Evolutionary conservation across 2,888 invertebrate species (phyloP).

Genomic region (Mycalesis mineus): DNA sequence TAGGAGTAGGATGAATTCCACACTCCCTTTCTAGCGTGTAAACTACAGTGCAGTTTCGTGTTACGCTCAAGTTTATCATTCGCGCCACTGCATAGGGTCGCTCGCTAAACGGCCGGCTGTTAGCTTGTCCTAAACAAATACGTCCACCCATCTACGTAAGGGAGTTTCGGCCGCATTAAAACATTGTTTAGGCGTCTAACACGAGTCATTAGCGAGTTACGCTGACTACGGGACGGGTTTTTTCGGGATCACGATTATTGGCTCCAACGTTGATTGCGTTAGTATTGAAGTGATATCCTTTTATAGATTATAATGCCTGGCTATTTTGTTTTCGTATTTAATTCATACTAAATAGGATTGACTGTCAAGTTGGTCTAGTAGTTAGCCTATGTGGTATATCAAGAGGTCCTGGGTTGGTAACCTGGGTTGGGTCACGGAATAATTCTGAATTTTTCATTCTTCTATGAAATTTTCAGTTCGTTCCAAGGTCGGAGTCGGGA

Average conservation of each 20-base stretch:
- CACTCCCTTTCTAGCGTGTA: too few relatives aligned
- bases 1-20: too few relatives aligned
- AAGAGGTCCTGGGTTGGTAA: too few relatives aligned
- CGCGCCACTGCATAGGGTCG: conserved; percentile 38
- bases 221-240: conserved; percentile 57
- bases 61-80: conserved; percentile 20
- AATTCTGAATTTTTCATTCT: too few relatives aligned
- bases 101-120: conserved; percentile 71
- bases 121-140: conserved; percentile 76
- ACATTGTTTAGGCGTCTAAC: conserved; percentile 69
- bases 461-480: too few relatives aligned
- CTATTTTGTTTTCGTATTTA: too few relatives aligned
- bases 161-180: conserved; percentile 66
- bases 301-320: background rate
- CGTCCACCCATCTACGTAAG: conserved; percentile 63
- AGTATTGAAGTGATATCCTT: conserved; percentile 11
- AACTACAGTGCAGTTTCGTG: background rate
- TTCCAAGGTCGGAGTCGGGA: too few relatives aligned
- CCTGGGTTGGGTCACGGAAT: too few relatives aligned
- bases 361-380: too few relatives aligned
- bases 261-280: conserved; percentile 11
- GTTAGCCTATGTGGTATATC: too few relatives aligned
- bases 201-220: conserved; percentile 63
- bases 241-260: conserved; percentile 37
- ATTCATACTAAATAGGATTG: too few relatives aligned